Evolutionary conservation across 2,797 vertebrate genomes (phyloP).

Genomic region (Pyrocephalus nanus): DNA sequence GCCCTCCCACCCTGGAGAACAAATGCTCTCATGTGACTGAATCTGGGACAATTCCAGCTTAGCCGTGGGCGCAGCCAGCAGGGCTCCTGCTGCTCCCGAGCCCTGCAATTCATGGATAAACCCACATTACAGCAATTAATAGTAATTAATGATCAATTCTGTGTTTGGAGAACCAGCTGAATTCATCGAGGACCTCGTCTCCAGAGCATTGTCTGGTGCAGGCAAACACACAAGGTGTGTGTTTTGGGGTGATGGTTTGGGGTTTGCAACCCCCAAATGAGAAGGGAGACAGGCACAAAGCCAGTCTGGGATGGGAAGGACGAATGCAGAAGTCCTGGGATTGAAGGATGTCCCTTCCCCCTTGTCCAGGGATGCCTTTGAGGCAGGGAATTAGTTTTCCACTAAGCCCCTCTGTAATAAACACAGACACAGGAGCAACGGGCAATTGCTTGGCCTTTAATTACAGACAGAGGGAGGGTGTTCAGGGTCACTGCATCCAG

Average conservation of each 20-base stretch:
- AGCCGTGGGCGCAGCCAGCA: conserved; percentile 17
- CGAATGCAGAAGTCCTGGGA: neutral
- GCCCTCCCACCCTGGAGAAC: neutral
- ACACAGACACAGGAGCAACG: neutral
- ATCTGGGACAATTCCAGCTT: conserved; percentile 64
- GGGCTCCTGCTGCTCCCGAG: neutral
- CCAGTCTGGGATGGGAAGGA: neutral
- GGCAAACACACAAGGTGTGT: accelerated
- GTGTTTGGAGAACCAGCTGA: neutral
- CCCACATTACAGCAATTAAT: conserved; percentile 36
- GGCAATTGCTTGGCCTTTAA: neutral
- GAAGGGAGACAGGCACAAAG: neutral
- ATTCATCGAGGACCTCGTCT: neutral
- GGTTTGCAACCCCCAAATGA: neutral
- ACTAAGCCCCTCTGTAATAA: conserved; percentile 6
- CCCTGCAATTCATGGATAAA: neutral
- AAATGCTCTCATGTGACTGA: conserved; percentile 27
- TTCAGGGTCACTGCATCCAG: neutral
- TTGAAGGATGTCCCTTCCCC: neutral
- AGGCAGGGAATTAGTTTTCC: neutral
- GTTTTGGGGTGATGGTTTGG: neutral
- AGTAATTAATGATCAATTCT: neutral
- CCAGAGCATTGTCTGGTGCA: neutral
- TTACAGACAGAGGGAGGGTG: neutral
- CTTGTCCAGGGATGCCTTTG: neutral